Evolutionary conservation across 2,888 invertebrate species (phyloP), one percentile per base, ranked within the genome.

Genomic region (Drosophila phalerata): DNA sequence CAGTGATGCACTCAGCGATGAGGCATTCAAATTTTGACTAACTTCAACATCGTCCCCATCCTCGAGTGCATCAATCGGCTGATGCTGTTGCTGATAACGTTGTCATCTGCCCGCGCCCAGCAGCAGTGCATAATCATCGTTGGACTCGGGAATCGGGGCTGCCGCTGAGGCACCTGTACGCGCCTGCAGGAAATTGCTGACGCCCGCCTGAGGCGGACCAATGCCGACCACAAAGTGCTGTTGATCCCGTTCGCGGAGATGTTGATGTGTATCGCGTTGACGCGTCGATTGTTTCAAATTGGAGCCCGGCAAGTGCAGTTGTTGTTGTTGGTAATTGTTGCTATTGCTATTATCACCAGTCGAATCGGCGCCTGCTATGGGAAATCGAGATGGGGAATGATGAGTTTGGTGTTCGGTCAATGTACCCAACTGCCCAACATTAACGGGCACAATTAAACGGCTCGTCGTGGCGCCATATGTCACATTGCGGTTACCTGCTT

Each of bases 41-140:
- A 85, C 72, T 53, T 87, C 85, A 66, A 81, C 74, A 72, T 84
- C 87, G 4, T 84, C 88, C 42, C 74, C 81, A 61, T 84, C 75
- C 37, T 84, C 86, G 47, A 81, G 53, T 37, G 34, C 73, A 64
- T 88, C 79, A 58, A 71, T 51, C 30, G 77, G 79, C 51, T 79
- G 64, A 45, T 80, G 58, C n/a, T 76, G 79, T 8, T 77, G 78
- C 65, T 85, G 77, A 61, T 90, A 82, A 71, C 87, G 91, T 72
- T 91, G 91, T 91, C 91, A 91, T 91, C 91, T 91, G 67, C 91
- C 90, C 66, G 85, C 76, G 53, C 91, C 87, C 63, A 91, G 63
- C 55, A 90, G 73, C 51, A 88, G 81, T 48, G 88, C 87, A 73
- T 91, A 90, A 63, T 91, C 91, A 75, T 91, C 91, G 53, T 81